Conservation (phyloP, 2,888 invertebrate species). For the Aethes cnicana region DNA sequence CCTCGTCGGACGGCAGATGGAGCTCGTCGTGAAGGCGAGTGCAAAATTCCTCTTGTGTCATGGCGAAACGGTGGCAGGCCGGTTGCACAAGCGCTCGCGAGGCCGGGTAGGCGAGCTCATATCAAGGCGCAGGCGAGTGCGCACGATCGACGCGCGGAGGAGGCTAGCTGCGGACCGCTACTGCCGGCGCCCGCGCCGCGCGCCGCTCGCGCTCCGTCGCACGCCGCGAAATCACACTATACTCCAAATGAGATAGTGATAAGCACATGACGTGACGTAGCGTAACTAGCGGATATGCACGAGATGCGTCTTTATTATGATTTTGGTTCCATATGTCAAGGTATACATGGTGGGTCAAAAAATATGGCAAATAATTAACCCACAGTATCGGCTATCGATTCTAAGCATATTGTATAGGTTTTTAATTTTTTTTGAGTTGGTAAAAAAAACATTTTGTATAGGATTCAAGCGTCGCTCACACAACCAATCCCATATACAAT, state of each 20-base stretch:
- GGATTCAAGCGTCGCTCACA: too few species aligned
- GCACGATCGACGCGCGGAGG: constrained; percentile 60
- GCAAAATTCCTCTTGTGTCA: constrained; percentile 71
- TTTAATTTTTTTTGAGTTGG: too few species aligned
- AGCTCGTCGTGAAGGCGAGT: constrained; percentile 59
- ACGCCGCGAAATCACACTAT: constrained; percentile 35
- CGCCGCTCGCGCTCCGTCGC: constrained; percentile 39
- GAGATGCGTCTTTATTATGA: background rate
- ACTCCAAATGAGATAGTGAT: constrained; percentile 25
- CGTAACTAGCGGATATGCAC: background rate
- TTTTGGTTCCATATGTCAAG: too few species aligned
- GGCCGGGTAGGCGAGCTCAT: constrained; percentile 61
- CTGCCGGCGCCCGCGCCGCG: constrained; percentile 58
- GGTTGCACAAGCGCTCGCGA: constrained; percentile 60
- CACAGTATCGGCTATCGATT: too few species aligned
- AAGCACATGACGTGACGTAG: constrained; percentile 1
- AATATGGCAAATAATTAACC: too few species aligned
- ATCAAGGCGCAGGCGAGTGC: constrained; percentile 57
- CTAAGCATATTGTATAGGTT: too few species aligned
- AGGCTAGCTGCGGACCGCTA: constrained; percentile 43
- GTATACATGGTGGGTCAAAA: too few species aligned
- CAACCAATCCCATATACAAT: too few species aligned
- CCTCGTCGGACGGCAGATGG: constrained; percentile 61
- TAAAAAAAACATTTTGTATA: too few species aligned
- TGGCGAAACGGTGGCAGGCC: constrained; percentile 51